Conservation (phyloP, 1,140 invertebrate species). For the Drosophila dunni region DNA sequence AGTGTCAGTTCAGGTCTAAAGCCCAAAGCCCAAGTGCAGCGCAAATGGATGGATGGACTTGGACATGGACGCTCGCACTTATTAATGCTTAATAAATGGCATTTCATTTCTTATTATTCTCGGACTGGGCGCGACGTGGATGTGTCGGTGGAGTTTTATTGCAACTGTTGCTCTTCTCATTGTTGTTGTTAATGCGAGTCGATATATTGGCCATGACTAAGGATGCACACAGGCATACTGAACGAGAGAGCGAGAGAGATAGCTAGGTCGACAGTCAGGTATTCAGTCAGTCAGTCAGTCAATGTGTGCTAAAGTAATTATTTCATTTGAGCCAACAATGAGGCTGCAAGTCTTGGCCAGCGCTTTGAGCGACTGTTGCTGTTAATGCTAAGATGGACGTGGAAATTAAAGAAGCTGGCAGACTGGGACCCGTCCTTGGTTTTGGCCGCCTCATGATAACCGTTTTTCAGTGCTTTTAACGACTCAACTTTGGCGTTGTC, state of each 20-base stretch:
- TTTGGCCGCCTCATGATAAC: conserved; percentile 47
- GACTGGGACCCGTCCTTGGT: conserved; percentile 46
- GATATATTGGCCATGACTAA: conserved; percentile 82
- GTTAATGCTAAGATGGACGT: conserved; percentile 70
- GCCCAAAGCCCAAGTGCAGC: conserved; percentile 48
- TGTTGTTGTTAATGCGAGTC: conserved; percentile 76
- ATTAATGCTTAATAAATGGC: conserved; percentile 84
- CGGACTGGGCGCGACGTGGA: conserved; percentile 68
- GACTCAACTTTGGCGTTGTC: conserved; percentile 58
- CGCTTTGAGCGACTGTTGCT: conserved; percentile 50
- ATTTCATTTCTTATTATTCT: conserved; percentile 84
- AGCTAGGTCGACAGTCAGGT: conserved; percentile 12
- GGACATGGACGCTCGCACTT: conserved; percentile 78
- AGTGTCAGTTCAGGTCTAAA: not conserved
- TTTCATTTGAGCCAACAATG: conserved; percentile 83
- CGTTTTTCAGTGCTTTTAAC: conserved; percentile 65
- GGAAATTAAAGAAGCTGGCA: conserved; percentile 79
- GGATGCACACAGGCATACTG: conserved; percentile 60
- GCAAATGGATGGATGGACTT: conserved; percentile 74
- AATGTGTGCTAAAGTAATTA: conserved; percentile 81
- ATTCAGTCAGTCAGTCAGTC: conserved; percentile 48
- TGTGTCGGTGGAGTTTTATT: conserved; percentile 75
- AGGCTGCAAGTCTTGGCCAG: conserved; percentile 72
- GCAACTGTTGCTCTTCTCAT: conserved; percentile 41
- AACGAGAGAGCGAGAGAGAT: conserved; percentile 1